phyloP scores from a whole-genome alignment of 2,113 vertebrate species.

The Desmodus rotundus region DNA sequence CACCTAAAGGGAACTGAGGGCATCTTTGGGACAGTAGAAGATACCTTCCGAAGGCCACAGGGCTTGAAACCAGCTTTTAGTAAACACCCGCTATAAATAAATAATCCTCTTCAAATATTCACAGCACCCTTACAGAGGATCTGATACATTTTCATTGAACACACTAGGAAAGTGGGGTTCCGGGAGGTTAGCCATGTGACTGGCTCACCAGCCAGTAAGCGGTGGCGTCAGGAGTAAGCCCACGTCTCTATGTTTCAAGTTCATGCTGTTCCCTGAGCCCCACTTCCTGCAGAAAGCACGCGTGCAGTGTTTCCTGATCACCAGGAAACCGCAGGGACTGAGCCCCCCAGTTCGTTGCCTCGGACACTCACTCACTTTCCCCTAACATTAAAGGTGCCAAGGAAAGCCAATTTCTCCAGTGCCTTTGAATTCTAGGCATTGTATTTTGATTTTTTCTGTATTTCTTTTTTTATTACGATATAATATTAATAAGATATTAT shows the following conservation, averaged over 20 bases:
- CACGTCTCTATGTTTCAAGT: not conserved
- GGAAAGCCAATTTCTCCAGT: not conserved
- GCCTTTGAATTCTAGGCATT: not conserved
- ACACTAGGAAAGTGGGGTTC: not conserved
- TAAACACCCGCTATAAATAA: not conserved
- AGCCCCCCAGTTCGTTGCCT: not conserved
- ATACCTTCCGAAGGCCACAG: not conserved
- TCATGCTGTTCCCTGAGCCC: not conserved
- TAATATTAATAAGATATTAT: not conserved
- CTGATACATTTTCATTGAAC: not conserved
- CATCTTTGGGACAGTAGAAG: not conserved
- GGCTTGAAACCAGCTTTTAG: not conserved
- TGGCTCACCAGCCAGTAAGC: not conserved
- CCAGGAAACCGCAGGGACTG: not conserved
- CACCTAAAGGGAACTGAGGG: not conserved
- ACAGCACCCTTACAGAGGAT: not conserved
- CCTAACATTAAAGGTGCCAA: not conserved
- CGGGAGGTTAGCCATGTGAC: not conserved
- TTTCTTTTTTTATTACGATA: not conserved
- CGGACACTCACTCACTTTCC: not conserved
- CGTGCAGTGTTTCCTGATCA: not conserved
- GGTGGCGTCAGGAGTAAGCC: not conserved
- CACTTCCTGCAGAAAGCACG: not conserved
- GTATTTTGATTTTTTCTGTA: not conserved
- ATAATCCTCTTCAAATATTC: not conserved